Conservation (phyloP, 2,113 vertebrate species). For the Zootoca vivipara region DNA sequence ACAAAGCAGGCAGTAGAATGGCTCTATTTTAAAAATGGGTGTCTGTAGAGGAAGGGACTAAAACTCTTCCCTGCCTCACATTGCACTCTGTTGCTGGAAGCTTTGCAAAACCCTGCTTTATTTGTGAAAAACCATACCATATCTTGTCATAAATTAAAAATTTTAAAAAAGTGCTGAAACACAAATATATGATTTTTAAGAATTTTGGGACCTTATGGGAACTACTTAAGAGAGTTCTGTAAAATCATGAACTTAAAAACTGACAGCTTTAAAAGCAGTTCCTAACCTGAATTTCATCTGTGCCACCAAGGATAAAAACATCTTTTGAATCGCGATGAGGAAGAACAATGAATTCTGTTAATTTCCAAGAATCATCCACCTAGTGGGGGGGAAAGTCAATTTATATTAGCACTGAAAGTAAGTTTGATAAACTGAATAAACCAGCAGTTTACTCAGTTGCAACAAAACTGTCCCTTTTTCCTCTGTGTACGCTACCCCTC, state of each 20-base stretch:
- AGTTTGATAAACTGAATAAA: background rate
- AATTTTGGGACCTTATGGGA: too few relatives aligned
- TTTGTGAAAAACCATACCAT: background rate
- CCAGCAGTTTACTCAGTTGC: too few relatives aligned
- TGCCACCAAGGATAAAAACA: constrained; percentile 83
- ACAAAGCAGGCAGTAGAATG: background rate
- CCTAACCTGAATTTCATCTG: constrained; percentile 85
- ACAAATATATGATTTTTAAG: too few relatives aligned
- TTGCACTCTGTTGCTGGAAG: background rate
- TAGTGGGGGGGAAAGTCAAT: constrained; percentile 49
- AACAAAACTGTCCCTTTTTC: too few relatives aligned
- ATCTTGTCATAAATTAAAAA: background rate
- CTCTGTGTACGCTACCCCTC: too few relatives aligned
- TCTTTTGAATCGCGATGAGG: constrained; percentile 80
- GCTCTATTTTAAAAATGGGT: background rate
- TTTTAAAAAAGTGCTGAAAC: background rate
- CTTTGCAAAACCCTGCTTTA: background rate
- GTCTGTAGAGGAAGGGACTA: background rate
- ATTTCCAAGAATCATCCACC: constrained; percentile 84
- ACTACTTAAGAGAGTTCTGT: background rate
- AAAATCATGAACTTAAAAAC: background rate
- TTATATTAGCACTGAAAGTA: background rate
- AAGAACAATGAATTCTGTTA: constrained; percentile 79
- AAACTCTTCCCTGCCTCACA: background rate
- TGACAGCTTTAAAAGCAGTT: background rate